Conservation (phyloP, 2,797 vertebrate genomes). For the Pristis pectinata region DNA sequence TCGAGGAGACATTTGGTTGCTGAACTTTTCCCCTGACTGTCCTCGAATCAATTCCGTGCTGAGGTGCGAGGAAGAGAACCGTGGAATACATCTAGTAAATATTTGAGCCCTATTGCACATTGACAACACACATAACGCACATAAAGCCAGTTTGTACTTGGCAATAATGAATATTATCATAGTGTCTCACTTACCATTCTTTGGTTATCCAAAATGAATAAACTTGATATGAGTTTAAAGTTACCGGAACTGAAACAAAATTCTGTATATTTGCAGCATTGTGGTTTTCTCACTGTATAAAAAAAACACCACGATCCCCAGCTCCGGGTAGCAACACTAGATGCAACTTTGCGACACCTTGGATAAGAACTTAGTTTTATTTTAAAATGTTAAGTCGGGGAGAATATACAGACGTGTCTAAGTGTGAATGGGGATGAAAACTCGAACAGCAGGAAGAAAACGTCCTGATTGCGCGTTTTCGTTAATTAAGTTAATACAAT, state of each 20-base stretch:
- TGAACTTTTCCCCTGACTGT: neutral
- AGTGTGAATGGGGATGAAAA: neutral
- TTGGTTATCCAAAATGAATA: neutral
- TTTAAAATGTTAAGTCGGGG: neutral
- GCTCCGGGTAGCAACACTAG: neutral
- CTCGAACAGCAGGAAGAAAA: neutral
- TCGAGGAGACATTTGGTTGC: neutral
- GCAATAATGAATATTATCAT: neutral
- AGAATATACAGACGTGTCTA: neutral
- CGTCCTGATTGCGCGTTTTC: neutral
- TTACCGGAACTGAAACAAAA: neutral
- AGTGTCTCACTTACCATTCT: neutral
- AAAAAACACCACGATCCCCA: neutral
- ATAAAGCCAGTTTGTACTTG: neutral
- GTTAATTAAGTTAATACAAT: neutral
- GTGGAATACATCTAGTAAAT: neutral
- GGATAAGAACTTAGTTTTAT: neutral
- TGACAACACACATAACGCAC: neutral
- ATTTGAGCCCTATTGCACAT: neutral
- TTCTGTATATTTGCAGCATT: no score
- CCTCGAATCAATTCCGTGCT: neutral
- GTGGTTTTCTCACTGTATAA: no score
- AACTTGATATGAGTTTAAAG: neutral
- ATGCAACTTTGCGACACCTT: neutral
- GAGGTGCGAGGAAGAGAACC: neutral